Evolutionary conservation across 2,888 invertebrate species (phyloP), one percentile per base, ranked within the genome.

Genomic region (Aspidiotus destructor): DNA sequence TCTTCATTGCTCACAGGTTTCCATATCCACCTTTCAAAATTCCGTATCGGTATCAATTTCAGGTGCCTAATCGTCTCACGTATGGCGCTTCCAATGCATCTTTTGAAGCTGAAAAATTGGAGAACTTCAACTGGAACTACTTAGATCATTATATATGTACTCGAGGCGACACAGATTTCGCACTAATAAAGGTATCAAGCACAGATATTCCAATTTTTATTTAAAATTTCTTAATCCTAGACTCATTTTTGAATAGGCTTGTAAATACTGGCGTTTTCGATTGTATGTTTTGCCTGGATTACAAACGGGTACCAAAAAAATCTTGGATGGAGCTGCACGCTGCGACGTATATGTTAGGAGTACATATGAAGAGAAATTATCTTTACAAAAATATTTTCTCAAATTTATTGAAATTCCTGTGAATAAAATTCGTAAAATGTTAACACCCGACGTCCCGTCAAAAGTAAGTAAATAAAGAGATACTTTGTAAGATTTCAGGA

Each of bases 81-180:
- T 97, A 96, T 77, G 95, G 95, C 77, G 88, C 93, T 53, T 96
- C 95, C 0, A 92, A 91, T 84, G 94, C 94, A 0, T 89, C 92
- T 57, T 97, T 97, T 78, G 88, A 89, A 1, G 93, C 94, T 0
- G 95, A 97, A 78, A 92, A 93, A 76, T 79, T 96, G 67, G 97
- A 97, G 78, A 93, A 90, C 74, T 97, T 91, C 77, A 95, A 93
- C 79, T 98, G 97, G 97, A 97, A 96, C 78, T 93, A 94, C 76
- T 84, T 97, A 80, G 97, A 98, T 79, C 92, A 95, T 77, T 97
- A 96, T 77, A 93, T 97, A 72, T 95, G 95, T 75, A 93, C 93
- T 0, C 82, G 93, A 70, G 96, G 96, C 0, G 94, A 95, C 76
- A 89, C 90, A 0, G 94, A 94, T 77, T 94, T 92, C 80, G 83